Evolutionary conservation across 2,797 vertebrate genomes (phyloP).

Genomic region (Florisuga fusca): DNA sequence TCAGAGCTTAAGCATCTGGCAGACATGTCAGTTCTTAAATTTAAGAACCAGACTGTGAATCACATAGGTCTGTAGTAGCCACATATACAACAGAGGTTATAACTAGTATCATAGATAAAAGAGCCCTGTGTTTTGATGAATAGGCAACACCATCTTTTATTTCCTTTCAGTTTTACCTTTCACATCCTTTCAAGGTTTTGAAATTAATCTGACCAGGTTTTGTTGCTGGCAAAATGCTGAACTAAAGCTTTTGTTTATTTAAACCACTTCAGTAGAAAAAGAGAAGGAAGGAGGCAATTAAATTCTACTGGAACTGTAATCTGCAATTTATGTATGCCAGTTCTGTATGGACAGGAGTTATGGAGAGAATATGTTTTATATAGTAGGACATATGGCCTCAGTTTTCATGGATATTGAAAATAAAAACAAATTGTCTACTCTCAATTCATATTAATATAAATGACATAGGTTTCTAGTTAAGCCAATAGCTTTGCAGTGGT

Average conservation of each 20-base stretch:
- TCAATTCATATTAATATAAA: slow-evolving; percentile 8
- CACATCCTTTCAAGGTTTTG: not conserved
- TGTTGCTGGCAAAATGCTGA: not conserved
- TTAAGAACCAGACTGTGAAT: not conserved
- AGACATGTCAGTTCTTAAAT: not conserved
- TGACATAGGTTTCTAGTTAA: not conserved
- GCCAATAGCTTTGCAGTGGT: not conserved
- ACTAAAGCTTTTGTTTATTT: not conserved
- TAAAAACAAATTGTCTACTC: not conserved
- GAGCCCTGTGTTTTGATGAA: not conserved
- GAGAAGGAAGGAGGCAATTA: not conserved
- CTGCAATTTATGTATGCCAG: not conserved
- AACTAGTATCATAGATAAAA: not conserved
- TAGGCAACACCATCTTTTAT: not conserved
- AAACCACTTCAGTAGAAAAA: not conserved
- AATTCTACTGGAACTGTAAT: not conserved
- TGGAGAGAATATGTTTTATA: not conserved
- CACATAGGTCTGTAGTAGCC: not conserved
- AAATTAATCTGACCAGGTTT: not conserved
- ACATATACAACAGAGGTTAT: not conserved
- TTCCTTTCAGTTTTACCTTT: not conserved
- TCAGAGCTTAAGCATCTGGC: not conserved
- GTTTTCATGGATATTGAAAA: not conserved
- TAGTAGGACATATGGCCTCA: not conserved
- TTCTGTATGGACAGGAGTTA: not conserved